Percentiles rank a stretch among this genome's conserved stretches.
Conservation (phyloP, 1,140 invertebrate species). For the Lepidostoma basale region DNA sequence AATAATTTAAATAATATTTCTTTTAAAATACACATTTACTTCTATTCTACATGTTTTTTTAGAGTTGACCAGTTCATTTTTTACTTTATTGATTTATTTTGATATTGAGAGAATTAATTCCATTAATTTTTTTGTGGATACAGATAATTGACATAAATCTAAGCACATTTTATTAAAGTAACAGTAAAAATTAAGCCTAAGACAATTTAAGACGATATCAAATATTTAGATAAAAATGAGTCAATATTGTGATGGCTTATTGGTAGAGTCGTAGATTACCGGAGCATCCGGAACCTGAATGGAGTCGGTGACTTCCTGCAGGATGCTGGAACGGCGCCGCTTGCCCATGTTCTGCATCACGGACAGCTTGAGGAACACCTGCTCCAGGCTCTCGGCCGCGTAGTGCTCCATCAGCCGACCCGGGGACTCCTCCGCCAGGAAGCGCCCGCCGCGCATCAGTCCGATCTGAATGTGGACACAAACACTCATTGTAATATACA, state of each 20-base stretch:
- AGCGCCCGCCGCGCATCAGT: slow-evolving; percentile 87
- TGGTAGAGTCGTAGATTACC: no score
- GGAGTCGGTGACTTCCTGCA: slow-evolving; percentile 72
- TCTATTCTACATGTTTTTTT: no score
- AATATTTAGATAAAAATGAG: no score
- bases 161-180: no score
- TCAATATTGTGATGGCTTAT: no score
- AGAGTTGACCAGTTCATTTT: no score
- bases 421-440: slow-evolving; percentile 91
- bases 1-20: neutral
- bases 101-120: no score
- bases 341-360: slow-evolving; percentile 81
- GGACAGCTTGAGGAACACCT: slow-evolving; percentile 91
- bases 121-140: no score
- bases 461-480: slow-evolving; percentile 72
- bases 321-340: slow-evolving; percentile 75
- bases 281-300: slow-evolving; percentile 66
- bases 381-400: slow-evolving; percentile 81
- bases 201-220: no score
- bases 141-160: no score
- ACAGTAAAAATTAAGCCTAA: no score
- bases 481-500: neutral
- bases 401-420: slow-evolving; percentile 78
- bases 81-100: no score
- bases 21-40: neutral